Evolutionary conservation across 2,797 vertebrate genomes (phyloP).

Genomic region (Micrastur ruficollis): DNA sequence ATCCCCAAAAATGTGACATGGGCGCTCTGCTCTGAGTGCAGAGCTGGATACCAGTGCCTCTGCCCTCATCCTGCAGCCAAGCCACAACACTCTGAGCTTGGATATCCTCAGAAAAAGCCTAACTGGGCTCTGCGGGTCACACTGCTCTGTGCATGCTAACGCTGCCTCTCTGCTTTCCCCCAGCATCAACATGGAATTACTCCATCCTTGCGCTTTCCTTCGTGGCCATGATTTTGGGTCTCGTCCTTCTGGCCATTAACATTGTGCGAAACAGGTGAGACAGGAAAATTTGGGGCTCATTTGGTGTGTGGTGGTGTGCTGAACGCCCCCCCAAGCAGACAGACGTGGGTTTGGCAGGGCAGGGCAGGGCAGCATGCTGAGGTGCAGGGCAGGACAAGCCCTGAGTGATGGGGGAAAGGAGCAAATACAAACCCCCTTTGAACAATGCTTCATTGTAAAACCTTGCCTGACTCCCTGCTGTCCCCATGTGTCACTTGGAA

Average conservation of each 20-base stretch:
- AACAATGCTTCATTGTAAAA: neutral
- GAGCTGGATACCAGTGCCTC: neutral
- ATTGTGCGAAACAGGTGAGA: slow-evolving; percentile 47
- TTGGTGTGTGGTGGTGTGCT: neutral
- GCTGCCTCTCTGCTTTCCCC: neutral
- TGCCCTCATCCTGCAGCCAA: neutral
- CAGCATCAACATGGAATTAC: slow-evolving; percentile 86
- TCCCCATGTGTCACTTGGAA: neutral
- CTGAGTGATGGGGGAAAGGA: neutral
- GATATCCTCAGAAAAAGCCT: neutral
- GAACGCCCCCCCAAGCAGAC: neutral
- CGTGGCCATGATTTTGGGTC: slow-evolving; percentile 78
- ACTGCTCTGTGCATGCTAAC: neutral
- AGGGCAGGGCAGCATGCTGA: neutral
- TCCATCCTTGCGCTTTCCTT: slow-evolving; percentile 81
- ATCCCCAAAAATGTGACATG: neutral
- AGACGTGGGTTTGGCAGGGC: neutral
- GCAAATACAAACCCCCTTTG: neutral
- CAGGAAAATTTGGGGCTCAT: neutral
- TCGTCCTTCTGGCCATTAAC: slow-evolving; percentile 78
- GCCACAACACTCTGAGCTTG: neutral
- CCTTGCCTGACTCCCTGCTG: neutral
- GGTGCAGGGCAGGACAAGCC: neutral
- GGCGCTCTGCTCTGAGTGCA: neutral
- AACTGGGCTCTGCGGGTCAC: neutral